These are phyloP conservation scores for Rachycentron canadum DNA, from an alignment of 2,797 vertebrate species.

Conservation along the genomic window DNA sequence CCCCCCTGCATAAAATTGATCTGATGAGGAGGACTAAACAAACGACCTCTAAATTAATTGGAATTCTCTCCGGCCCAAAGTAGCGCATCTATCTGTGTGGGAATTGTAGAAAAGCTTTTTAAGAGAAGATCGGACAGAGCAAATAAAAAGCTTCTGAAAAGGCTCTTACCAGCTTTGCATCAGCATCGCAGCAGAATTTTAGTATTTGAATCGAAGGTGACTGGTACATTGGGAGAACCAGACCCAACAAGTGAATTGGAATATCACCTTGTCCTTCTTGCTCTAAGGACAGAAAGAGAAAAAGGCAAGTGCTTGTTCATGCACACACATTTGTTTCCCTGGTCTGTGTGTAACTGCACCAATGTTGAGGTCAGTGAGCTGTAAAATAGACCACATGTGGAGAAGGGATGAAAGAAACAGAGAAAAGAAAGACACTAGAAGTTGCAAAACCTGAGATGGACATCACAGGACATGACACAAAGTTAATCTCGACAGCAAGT, in stretches of 20 bases:
- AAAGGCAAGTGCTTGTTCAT: conserved; percentile 33
- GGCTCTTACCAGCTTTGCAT: conserved; percentile 37
- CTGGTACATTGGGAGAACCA: conserved; percentile 47
- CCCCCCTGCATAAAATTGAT: conserved; percentile 78
- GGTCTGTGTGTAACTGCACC: conserved; percentile 39
- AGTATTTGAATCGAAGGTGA: conserved; percentile 60
- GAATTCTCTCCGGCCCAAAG: conserved; percentile 69
- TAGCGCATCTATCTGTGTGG: conserved; percentile 64
- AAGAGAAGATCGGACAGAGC: conserved; percentile 46
- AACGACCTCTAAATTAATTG: conserved; percentile 82
- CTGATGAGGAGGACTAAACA: conserved; percentile 78
- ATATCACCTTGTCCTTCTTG: conserved; percentile 64
- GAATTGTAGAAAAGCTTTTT: conserved; percentile 67
- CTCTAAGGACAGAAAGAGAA: conserved; percentile 46
- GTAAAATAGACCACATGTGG: conserved; percentile 69
- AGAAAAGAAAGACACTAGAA: conserved; percentile 43
- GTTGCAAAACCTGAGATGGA: conserved; percentile 58
- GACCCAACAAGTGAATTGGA: conserved; percentile 59
- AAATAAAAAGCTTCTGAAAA: conserved; percentile 39
- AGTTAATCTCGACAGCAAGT: conserved; percentile 75
- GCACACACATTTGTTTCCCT: conserved; percentile 29
- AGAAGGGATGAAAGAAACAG: conserved; percentile 53
- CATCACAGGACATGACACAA: conserved; percentile 58
- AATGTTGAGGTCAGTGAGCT: conserved; percentile 64
- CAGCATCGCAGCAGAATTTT: conserved; percentile 26